These are phyloP conservation scores for Palythoa caribaeorum DNA, from an alignment of 92 coral and sea anemone species.

Conservation along the genomic window DNA sequence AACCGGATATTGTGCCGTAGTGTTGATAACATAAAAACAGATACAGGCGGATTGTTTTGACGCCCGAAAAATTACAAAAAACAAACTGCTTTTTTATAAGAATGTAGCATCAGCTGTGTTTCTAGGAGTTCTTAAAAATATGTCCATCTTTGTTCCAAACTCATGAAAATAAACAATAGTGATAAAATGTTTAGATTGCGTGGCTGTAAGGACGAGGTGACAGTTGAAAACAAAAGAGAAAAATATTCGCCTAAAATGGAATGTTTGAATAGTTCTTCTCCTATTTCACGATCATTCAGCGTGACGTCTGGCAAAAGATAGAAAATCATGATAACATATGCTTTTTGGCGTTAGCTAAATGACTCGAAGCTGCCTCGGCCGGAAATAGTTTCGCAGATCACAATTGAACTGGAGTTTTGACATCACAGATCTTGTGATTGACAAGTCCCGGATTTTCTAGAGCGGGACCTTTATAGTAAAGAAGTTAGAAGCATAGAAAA, in stretches of 20 bases:
- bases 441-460: constrained; percentile 9
- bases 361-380: not conserved
- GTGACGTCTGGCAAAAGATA: constrained; percentile 42
- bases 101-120: constrained; percentile 2
- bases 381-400: constrained; percentile 22
- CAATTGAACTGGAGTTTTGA: constrained; percentile 49
- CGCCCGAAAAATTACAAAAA: not conserved
- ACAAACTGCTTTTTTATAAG: not conserved
- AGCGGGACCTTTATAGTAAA: constrained; percentile 32
- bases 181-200: constrained; percentile 1
- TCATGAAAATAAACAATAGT: not conserved
- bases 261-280: constrained; percentile 15
- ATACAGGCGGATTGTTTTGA: not conserved
- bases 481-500: not conserved
- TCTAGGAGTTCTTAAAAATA: not conserved
- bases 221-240: constrained; percentile 21
- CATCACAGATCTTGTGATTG: constrained; percentile 47
- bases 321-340: constrained; percentile 10
- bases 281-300: constrained; percentile 25
- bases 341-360: not conserved
- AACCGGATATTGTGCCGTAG: not conserved
- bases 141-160: not conserved
- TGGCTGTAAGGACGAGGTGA: constrained; percentile 19
- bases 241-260: not conserved
- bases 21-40: not conserved